Evolutionary conservation across 2,888 invertebrate species (phyloP).

Genomic region (Phortica magna): DNA sequence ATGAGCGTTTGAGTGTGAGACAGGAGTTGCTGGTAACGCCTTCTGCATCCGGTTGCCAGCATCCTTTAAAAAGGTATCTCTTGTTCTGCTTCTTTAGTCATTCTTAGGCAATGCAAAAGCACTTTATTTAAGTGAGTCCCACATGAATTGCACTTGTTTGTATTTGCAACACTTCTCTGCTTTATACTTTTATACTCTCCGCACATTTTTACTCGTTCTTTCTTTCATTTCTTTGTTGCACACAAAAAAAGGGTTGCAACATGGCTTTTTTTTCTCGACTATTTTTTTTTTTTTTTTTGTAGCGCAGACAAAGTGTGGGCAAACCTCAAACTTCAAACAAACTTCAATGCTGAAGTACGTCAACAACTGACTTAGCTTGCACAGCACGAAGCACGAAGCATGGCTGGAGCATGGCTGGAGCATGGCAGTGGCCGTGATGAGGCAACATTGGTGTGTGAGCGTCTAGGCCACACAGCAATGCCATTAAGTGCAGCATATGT

Average conservation of each 20-base stretch:
- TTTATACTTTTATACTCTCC: conserved; percentile 43
- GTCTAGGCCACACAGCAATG: conserved; percentile 33
- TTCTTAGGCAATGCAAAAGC: conserved; percentile 65
- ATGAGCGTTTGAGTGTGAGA: too few relatives aligned
- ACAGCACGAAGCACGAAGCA: conserved; percentile 16
- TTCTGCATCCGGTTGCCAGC: conserved; percentile 46
- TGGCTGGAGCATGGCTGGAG: too few relatives aligned
- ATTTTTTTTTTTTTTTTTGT: background rate
- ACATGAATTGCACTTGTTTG: conserved; percentile 70
- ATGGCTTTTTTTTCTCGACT: background rate
- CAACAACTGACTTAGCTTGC: background rate
- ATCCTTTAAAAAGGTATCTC: conserved; percentile 8
- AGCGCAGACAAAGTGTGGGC: background rate
- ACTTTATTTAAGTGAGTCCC: conserved; percentile 72
- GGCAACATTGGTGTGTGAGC: background rate
- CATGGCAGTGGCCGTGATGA: too few relatives aligned
- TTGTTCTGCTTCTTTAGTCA: conserved; percentile 15
- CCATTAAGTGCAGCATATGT: conserved; percentile 34
- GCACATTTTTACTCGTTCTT: background rate
- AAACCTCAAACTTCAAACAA: background rate
- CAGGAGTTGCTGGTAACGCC: background rate
- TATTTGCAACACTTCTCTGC: conserved; percentile 67
- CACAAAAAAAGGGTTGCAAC: conserved; percentile 3
- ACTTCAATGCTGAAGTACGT: conserved; percentile 1
- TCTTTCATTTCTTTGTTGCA: conserved; percentile 21